Evolutionary conservation across 2,113 vertebrate genomes (phyloP).

Genomic region (Pungitius pungitius): DNA sequence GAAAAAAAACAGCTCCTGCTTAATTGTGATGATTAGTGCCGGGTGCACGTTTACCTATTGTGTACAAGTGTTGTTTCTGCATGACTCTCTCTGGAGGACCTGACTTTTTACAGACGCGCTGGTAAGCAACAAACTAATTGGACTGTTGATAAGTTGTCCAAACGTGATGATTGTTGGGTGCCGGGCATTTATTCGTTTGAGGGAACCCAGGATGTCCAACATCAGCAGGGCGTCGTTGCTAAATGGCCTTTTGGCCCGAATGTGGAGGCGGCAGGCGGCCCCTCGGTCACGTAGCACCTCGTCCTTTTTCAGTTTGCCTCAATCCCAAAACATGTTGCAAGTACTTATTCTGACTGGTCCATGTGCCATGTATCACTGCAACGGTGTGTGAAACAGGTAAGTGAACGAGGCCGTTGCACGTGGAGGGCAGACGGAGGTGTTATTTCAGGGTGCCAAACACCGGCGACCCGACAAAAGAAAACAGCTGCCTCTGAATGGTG

Average conservation of each 20-base stretch:
- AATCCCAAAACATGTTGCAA: constrained; percentile 1
- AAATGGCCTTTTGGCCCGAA: constrained; percentile 59
- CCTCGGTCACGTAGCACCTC: constrained; percentile 49
- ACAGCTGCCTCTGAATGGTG: constrained; percentile 42
- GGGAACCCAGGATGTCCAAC: constrained; percentile 3
- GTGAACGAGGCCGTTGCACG: constrained; percentile 46
- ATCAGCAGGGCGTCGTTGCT: constrained; percentile 41
- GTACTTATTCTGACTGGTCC: neutral
- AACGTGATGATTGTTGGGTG: neutral
- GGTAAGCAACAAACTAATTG: neutral
- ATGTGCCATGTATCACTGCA: constrained; percentile 32
- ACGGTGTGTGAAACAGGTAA: constrained; percentile 31
- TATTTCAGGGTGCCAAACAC: constrained; percentile 50
- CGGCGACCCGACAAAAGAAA: constrained; percentile 46
- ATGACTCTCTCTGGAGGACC: neutral
- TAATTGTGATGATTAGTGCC: constrained; percentile 67
- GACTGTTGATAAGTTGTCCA: neutral
- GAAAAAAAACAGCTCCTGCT: constrained; percentile 47
- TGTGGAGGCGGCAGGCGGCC: constrained; percentile 40
- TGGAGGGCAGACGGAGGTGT: constrained; percentile 29
- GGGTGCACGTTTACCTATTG: no score
- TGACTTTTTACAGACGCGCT: neutral
- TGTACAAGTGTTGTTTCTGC: no score
- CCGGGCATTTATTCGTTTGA: neutral
- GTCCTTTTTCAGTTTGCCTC: constrained; percentile 12